Evolutionary conservation across 2,113 vertebrate species (phyloP).

Genomic region (Vanacampus margaritifer): DNA sequence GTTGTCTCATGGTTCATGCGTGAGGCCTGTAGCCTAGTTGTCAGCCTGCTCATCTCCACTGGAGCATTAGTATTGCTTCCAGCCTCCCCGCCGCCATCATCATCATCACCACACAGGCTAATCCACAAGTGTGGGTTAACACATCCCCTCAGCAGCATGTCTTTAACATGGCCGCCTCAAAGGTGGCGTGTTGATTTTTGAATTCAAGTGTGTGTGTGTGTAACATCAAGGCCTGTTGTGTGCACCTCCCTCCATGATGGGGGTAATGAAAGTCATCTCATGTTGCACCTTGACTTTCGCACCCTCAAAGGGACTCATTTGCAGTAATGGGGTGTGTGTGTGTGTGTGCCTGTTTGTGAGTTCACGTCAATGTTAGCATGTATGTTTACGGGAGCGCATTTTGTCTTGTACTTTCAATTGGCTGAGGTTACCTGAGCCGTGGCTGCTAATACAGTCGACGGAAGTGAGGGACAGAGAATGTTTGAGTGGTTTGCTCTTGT

Average conservation of each 20-base stretch:
- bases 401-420: slow-evolving; percentile 15
- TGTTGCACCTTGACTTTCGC: slow-evolving; percentile 56
- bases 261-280: slow-evolving; percentile 41
- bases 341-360: neutral
- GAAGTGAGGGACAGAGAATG: neutral
- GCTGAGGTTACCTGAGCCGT: slow-evolving; percentile 26
- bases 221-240: neutral
- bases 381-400: neutral
- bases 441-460: neutral
- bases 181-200: slow-evolving; percentile 6
- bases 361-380: neutral
- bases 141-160: slow-evolving; percentile 12
- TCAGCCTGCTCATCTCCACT: slow-evolving; percentile 49
- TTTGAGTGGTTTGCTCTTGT: neutral
- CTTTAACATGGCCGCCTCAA: slow-evolving; percentile 41
- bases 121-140: slow-evolving; percentile 33
- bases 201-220: slow-evolving; percentile 12
- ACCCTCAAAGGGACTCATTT: slow-evolving; percentile 39
- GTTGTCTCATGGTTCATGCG: slow-evolving; percentile 52
- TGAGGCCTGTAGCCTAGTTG: slow-evolving; percentile 41
- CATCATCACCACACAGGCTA: slow-evolving; percentile 30
- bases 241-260: slow-evolving; percentile 13
- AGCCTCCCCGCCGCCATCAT: slow-evolving; percentile 16
- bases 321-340: slow-evolving; percentile 22
- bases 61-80: slow-evolving; percentile 49